Conservation (phyloP, 2,888 invertebrate genomes). For the Spatulosminthurus flaviceps region DNA sequence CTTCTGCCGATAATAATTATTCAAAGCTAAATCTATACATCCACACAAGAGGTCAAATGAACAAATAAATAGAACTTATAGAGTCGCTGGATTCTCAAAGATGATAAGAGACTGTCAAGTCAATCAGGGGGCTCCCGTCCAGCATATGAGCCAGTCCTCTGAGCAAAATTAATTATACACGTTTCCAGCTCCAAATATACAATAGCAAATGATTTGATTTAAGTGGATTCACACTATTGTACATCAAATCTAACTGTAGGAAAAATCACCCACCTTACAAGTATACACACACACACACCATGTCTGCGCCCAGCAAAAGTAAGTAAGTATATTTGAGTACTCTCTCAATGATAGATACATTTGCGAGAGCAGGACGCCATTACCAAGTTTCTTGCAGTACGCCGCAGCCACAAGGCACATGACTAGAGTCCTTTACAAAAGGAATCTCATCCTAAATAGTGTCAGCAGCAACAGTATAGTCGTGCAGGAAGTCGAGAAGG, state of each 20-base stretch:
- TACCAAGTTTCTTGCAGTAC: not conserved
- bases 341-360: not conserved
- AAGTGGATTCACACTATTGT: conserved; percentile 6
- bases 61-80: too few species aligned
- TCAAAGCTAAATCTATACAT: too few species aligned
- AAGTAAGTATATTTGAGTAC: too few species aligned
- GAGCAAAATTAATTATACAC: conserved; percentile 5
- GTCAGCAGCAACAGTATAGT: too few species aligned
- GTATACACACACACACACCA: conserved; percentile 5
- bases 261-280: conserved; percentile 14
- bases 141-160: too few species aligned
- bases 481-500: too few species aligned
- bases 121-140: not conserved
- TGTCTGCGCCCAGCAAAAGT: not conserved
- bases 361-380: not conserved
- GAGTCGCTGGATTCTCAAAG: not conserved
- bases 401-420: not conserved
- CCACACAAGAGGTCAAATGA: conserved; percentile 7
- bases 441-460: too few species aligned
- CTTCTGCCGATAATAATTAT: too few species aligned
- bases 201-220: conserved; percentile 8
- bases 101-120: not conserved
- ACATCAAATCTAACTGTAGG: not conserved
- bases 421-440: too few species aligned
- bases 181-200: conserved; percentile 14